Percentiles rank a stretch among this genome's conserved stretches.
These are phyloP conservation scores for Kryphioiulus occultus DNA, from an alignment of 2,888 invertebrate genomes.

Conservation along the genomic window DNA sequence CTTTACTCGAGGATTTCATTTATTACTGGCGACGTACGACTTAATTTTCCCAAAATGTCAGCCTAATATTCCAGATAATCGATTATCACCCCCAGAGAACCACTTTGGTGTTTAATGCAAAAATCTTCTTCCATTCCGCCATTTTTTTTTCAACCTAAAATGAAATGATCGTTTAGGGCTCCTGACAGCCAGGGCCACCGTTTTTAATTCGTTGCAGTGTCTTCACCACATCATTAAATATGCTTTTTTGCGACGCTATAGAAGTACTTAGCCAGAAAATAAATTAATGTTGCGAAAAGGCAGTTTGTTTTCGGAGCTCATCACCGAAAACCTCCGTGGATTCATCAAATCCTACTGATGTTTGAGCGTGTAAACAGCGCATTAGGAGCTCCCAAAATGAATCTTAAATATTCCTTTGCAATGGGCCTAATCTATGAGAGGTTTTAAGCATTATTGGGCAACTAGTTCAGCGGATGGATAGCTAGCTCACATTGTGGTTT, in stretches of 20 bases:
- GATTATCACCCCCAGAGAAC: conserved; percentile 33
- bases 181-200: conserved; percentile 24
- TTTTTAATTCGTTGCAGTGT: conserved; percentile 24
- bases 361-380: conserved; percentile 11
- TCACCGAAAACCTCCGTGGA: neutral
- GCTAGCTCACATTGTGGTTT: neutral
- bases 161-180: conserved; percentile 18
- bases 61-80: conserved; percentile 16
- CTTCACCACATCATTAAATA: conserved; percentile 39
- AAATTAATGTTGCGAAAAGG: conserved; percentile 30
- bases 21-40: neutral
- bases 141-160: neutral
- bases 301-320: conserved; percentile 27
- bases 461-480: neutral
- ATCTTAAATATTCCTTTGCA: neutral
- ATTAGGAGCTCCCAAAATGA: conserved; percentile 1
- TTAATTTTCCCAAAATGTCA: conserved; percentile 24
- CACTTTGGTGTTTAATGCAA: conserved; percentile 36
- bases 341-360: neutral
- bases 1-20: conserved; percentile 7
- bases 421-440: neutral
- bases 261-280: conserved; percentile 11
- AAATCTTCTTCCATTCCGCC: neutral
- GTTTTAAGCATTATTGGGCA: neutral
- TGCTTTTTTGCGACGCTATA: neutral